Conservation (phyloP, 2,797 vertebrate species). For the Okamejei kenojei region DNA sequence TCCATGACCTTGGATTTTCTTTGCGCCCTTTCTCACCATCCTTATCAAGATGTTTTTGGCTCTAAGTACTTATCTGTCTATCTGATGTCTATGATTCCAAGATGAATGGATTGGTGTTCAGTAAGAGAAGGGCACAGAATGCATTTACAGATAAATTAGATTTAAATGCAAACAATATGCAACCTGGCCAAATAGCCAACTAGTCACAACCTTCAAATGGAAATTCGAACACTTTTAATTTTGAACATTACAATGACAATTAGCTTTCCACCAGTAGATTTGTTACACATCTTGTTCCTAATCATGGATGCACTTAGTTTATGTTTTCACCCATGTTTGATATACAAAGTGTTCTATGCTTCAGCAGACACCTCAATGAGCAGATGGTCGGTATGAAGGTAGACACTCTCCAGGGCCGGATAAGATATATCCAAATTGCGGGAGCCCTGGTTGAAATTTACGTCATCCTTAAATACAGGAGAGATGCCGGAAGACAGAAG, state of each 20-base stretch:
- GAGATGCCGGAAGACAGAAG: no score
- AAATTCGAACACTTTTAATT: not conserved
- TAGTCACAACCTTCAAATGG: not conserved
- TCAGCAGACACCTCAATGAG: not conserved
- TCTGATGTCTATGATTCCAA: not conserved
- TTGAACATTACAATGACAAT: not conserved
- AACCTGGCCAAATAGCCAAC: not conserved
- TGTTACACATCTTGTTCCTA: not conserved
- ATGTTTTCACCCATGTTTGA: not conserved
- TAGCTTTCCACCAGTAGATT: not conserved
- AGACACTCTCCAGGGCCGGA: no score
- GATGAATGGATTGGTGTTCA: not conserved
- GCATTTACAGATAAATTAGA: not conserved
- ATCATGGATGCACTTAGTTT: not conserved
- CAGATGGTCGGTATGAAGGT: not conserved
- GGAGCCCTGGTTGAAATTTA: no score
- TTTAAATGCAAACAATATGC: not conserved
- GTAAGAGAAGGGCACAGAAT: not conserved
- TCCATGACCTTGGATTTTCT: not conserved
- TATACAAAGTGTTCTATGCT: not conserved
- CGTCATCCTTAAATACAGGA: no score
- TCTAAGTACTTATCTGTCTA: not conserved
- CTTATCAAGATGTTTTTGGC: not conserved
- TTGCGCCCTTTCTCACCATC: not conserved
- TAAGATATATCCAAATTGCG: no score